Conservation (phyloP, 2,888 invertebrate genomes). For the Eupeodes latifasciatus region DNA sequence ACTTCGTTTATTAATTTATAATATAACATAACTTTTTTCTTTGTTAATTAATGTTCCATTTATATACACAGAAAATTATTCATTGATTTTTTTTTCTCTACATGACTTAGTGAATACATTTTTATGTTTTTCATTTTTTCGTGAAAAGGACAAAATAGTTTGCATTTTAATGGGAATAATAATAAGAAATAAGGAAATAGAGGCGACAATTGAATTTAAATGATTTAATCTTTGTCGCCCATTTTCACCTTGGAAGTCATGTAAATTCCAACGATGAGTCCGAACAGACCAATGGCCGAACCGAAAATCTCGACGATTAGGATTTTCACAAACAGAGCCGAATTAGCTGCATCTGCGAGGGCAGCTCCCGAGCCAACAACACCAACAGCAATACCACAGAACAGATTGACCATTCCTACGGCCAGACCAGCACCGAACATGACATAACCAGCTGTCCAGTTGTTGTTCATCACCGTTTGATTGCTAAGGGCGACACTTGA, state of each 20-base stretch:
- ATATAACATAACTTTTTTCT: conserved; percentile 46
- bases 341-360: conserved; percentile 98
- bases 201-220: neutral
- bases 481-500: conserved; percentile 79
- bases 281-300: conserved; percentile 99
- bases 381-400: conserved; percentile 97
- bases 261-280: conserved; percentile 98
- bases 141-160: conserved; percentile 43
- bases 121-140: conserved; percentile 39
- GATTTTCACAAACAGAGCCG: conserved; percentile 98
- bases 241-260: conserved; percentile 93
- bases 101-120: conserved; percentile 41
- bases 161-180: conserved; percentile 18
- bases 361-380: conserved; percentile 99
- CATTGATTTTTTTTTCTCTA: conserved; percentile 29
- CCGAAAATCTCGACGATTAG: conserved; percentile 99
- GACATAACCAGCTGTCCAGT: conserved; percentile 94
- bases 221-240: conserved; percentile 86
- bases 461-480: conserved; percentile 85
- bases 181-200: conserved; percentile 23
- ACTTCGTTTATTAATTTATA: conserved; percentile 59
- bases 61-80: conserved; percentile 57
- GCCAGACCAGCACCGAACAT: conserved; percentile 98
- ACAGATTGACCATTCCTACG: conserved; percentile 97
- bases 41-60: conserved; percentile 26